A percentile compares a stretch with the other conserved stretches of the same genome.
These are phyloP conservation scores for Nestor notabilis DNA, from an alignment of 2,113 vertebrate genomes.

Conservation along the genomic window DNA sequence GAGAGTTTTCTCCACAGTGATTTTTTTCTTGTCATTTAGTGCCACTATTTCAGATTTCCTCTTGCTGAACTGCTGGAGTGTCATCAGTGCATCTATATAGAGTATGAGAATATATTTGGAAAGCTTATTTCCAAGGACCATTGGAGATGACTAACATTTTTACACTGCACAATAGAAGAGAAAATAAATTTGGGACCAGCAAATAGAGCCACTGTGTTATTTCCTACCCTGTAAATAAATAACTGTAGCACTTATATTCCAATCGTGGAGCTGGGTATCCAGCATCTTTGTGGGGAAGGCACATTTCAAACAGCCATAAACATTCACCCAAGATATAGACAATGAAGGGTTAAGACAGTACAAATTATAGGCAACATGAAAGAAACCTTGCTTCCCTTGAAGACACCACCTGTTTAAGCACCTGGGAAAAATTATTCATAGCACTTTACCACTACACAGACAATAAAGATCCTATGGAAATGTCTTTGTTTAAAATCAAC, in stretches of 20 bases:
- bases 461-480: constrained; percentile 41
- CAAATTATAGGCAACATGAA: constrained; percentile 63
- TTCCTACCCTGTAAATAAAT: constrained; percentile 71
- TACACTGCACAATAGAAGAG: constrained; percentile 62
- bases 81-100: constrained; percentile 70
- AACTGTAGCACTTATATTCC: constrained; percentile 56
- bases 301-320: constrained; percentile 40
- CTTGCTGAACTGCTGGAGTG: constrained; percentile 60
- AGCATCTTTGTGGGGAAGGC: constrained; percentile 50
- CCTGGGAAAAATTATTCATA: constrained; percentile 56
- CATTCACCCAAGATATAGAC: constrained; percentile 56
- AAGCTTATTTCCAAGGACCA: constrained; percentile 77
- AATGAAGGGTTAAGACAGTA: constrained; percentile 60
- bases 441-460: constrained; percentile 32
- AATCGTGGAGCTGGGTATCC: neutral
- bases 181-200: constrained; percentile 73
- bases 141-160: constrained; percentile 76
- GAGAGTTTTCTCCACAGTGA: constrained; percentile 49
- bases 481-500: constrained; percentile 57
- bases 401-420: constrained; percentile 56
- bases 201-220: constrained; percentile 72
- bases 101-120: constrained; percentile 75
- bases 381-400: constrained; percentile 46
- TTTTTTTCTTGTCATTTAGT: constrained; percentile 66
- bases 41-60: constrained; percentile 64